Percentiles rank a stretch among this genome's conserved stretches.
phyloP scores from a whole-genome alignment of 2,888 invertebrate species.

The Drosophila parthenogenetica region DNA sequence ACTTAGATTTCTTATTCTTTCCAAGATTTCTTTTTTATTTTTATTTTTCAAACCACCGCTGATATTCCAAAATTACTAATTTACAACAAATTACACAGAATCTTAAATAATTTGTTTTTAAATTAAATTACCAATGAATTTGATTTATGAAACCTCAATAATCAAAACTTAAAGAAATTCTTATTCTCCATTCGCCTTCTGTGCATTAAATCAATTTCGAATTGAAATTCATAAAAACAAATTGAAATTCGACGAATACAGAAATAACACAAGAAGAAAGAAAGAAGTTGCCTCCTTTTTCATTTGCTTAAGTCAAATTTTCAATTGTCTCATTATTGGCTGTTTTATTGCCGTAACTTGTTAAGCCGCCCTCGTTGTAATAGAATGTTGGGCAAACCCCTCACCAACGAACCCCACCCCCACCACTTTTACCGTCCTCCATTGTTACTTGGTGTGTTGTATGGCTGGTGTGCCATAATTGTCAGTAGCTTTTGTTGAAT shows the following conservation, averaged over 20 bases:
- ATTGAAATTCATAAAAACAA: not conserved
- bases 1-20: too few species aligned
- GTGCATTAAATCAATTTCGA: constrained; percentile 6
- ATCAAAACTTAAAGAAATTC: not conserved
- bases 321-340: constrained; percentile 16
- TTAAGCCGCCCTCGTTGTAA: constrained; percentile 28
- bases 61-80: too few species aligned
- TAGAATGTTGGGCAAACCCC: constrained; percentile 2
- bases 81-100: too few species aligned
- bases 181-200: not conserved
- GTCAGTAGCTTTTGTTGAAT: constrained; percentile 80
- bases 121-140: constrained; percentile 6
- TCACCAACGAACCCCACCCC: not conserved
- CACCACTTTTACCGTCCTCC: not conserved
- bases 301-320: constrained; percentile 10
- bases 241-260: not conserved
- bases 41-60: too few species aligned
- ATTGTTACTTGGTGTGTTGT: constrained; percentile 47
- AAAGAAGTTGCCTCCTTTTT: not conserved
- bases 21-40: too few species aligned
- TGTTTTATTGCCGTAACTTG: constrained; percentile 6
- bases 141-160: constrained; percentile 2
- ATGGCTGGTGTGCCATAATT: constrained; percentile 75
- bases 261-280: too few species aligned
- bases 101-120: not conserved